Conservation (phyloP, 2,888 invertebrate genomes). For the Macaria liturata region DNA sequence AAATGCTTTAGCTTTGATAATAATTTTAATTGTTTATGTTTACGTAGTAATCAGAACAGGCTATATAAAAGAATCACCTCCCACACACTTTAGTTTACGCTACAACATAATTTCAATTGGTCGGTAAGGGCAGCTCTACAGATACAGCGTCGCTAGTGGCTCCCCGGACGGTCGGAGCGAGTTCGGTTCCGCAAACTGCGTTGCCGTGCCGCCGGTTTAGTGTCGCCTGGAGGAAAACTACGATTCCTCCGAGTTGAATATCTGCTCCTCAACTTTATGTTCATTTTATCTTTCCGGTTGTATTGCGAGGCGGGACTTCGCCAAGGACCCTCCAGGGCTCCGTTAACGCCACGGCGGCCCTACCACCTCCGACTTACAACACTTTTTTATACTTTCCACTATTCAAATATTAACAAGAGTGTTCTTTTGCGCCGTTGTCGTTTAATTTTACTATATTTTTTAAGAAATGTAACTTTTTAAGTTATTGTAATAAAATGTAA, state of each 20-base stretch:
- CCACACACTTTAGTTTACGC: too few species aligned
- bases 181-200: constrained; percentile 62
- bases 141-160: constrained; percentile 7
- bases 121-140: constrained; percentile 13
- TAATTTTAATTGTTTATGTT: too few species aligned
- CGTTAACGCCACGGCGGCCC: constrained; percentile 74
- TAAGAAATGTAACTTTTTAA: constrained; percentile 2
- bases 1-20: too few species aligned
- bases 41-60: too few species aligned
- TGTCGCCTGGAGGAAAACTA: constrained; percentile 77
- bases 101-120: constrained; percentile 25
- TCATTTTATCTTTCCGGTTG: constrained; percentile 82
- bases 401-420: constrained; percentile 75
- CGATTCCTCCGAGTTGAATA: constrained; percentile 79
- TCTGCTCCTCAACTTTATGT: constrained; percentile 81
- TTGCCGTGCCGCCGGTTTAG: constrained; percentile 62
- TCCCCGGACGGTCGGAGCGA: constrained; percentile 22
- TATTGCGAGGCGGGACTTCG: constrained; percentile 76
- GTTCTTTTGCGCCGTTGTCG: constrained; percentile 46
- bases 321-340: constrained; percentile 78
- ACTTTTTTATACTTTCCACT: constrained; percentile 71
- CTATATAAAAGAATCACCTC: too few species aligned
- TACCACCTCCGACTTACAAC: constrained; percentile 64
- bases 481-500: too few species aligned
- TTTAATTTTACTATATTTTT: constrained; percentile 51